phyloP scores from a whole-genome alignment of 1,140 invertebrate species.

The Conus betulinus region DNA sequence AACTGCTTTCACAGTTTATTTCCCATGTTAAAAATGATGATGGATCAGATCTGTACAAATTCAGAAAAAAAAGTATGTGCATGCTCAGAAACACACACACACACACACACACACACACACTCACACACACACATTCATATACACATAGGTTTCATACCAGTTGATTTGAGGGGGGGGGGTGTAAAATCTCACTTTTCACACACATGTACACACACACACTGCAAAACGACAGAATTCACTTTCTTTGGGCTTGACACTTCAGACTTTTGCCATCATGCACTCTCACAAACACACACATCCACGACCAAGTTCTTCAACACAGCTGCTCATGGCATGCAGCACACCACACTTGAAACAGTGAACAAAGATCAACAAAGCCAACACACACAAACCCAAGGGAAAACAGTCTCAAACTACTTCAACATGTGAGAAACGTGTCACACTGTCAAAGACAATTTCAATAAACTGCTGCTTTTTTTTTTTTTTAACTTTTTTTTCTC shows the following conservation, averaged over 20 bases:
- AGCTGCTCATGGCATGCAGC: too few species aligned
- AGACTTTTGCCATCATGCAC: not conserved
- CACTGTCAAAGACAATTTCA: too few species aligned
- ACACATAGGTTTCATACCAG: too few species aligned
- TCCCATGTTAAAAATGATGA: not conserved
- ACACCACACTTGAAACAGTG: too few species aligned
- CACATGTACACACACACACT: not conserved
- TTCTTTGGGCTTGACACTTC: not conserved
- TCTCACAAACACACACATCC: not conserved
- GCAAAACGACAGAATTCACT: not conserved
- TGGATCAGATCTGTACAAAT: not conserved
- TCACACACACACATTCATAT: not conserved
- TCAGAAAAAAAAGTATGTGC: not conserved
- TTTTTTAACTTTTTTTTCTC: too few species aligned
- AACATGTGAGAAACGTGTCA: too few species aligned
- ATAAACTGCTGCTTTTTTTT: too few species aligned
- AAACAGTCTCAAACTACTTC: too few species aligned
- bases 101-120: not conserved
- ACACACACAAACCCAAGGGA: too few species aligned
- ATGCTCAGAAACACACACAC: not conserved
- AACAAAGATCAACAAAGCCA: too few species aligned
- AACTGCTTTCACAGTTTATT: not conserved
- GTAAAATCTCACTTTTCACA: not conserved
- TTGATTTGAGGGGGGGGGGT: too few species aligned
- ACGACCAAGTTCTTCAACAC: not conserved